Evolutionary conservation across 2,113 vertebrate species (phyloP), one percentile per base, ranked within the genome.

Genomic region (Chascanopsetta lugubris): DNA sequence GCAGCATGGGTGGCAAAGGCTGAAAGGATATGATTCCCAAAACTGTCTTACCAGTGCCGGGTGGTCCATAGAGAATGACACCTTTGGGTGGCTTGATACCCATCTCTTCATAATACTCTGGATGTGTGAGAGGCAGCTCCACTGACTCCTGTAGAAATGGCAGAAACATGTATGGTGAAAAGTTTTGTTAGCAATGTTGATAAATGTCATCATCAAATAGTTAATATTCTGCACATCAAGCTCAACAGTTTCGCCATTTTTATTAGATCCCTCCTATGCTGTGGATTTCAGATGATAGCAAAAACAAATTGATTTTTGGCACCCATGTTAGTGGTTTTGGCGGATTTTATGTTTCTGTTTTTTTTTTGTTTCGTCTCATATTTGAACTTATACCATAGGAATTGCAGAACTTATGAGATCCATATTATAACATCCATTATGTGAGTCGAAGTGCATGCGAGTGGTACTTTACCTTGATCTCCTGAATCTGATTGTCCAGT

Each of bases 81-180:
- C 97, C 97, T 83, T 99, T 99, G 5, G 97, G 97, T 25, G 97
- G 97, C 66, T 99, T 99, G 51, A 99, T 99, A 22, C 97, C 97
- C 97, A 99, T 99, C 77, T 99, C 97, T 73, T 99, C 97, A 2
- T 99, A 99, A 81, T 99, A 99, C 15, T 99, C 97, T 56, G 97
- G 97, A 60, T 98, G 97, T 66, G 97, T 99, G 46, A 99, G 95
- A 15, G 97, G 97, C 65, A 99, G 93, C 87, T 99, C 97, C 85
- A 99, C 97, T 10, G 97, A 99, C 63, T 99, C 97, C 97, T 99
- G 66, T 7, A 58, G 65, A 64, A 62, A 43, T 3, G 63, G 21
- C 3, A 57, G 15, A 25, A 54, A 56, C 43, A 3, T 0, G 6
- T 27, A 46, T 22, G 49, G n/a, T 83, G 12, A 72, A 13, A n/a